phyloP scores from a whole-genome alignment of 1,140 invertebrate species.

The Caerostris extrusa region DNA sequence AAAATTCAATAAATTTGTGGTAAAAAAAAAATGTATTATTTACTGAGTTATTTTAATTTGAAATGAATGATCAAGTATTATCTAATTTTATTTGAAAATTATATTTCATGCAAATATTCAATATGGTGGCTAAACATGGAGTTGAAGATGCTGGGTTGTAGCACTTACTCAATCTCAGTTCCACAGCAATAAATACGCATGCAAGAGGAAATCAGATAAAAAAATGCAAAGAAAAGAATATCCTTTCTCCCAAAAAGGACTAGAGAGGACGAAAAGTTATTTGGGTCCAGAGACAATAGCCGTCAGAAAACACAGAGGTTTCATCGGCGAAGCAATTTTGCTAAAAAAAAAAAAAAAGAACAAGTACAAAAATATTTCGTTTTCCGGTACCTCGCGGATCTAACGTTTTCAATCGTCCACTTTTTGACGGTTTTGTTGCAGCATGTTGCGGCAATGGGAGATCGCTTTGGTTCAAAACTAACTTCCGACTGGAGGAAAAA shows the following conservation, averaged over 20 bases:
- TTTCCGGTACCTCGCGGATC: constrained; percentile 3
- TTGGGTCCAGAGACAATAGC: constrained; percentile 65
- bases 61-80: background rate
- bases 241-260: background rate
- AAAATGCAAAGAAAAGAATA: background rate
- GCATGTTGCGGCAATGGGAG: constrained; percentile 46
- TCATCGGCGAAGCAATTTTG: background rate
- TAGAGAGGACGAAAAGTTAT: constrained; percentile 54
- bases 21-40: no score
- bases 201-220: background rate
- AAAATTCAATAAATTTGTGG: no score
- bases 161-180: background rate
- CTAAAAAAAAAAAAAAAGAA: background rate
- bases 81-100: background rate
- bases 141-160: background rate
- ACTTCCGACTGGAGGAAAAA: constrained; percentile 19
- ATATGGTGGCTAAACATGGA: background rate
- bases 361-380: constrained; percentile 33
- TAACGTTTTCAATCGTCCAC: constrained; percentile 50
- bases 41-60: no score
- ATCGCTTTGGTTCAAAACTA: constrained; percentile 34
- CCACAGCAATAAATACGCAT: background rate
- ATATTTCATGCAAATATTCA: background rate
- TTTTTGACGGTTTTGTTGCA: constrained; percentile 26
- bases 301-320: constrained; percentile 13